phyloP scores from a whole-genome alignment of 2,113 vertebrate genomes.

The Sitta europaea region DNA sequence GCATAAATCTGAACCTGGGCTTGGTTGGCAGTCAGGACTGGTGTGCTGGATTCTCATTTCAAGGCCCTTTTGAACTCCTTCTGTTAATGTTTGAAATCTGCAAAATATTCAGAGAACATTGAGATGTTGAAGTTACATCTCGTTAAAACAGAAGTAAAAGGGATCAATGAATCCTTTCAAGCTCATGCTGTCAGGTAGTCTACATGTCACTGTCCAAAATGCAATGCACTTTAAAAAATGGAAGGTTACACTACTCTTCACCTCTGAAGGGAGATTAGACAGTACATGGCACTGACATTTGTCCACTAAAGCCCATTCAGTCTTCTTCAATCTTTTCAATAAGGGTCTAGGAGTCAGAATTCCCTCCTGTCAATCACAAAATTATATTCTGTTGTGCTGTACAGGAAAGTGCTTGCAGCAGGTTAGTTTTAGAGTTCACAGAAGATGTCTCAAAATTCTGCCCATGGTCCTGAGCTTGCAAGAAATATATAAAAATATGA shows the following conservation, averaged over 20 bases:
- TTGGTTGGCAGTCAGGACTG: neutral
- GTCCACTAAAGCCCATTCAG: neutral
- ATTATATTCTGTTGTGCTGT: neutral
- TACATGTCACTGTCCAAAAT: neutral
- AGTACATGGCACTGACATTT: neutral
- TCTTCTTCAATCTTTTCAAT: neutral
- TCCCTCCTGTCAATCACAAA: neutral
- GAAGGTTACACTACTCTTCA: neutral
- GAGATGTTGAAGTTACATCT: neutral
- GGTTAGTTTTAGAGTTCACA: neutral
- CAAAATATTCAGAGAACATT: neutral
- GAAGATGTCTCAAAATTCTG: neutral
- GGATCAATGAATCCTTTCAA: neutral
- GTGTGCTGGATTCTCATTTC: neutral
- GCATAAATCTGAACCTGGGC: neutral
- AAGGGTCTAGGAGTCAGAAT: neutral
- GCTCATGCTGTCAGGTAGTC: neutral
- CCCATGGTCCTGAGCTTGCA: neutral
- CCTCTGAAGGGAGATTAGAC: neutral
- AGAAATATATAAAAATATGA: neutral
- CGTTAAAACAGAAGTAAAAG: neutral
- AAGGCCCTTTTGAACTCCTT: neutral
- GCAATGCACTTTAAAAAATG: neutral
- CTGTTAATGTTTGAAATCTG: neutral
- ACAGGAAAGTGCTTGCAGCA: neutral